These are phyloP conservation scores for Petromus typicus DNA, from an alignment of 2,113 vertebrate species.

Conservation along the genomic window DNA sequence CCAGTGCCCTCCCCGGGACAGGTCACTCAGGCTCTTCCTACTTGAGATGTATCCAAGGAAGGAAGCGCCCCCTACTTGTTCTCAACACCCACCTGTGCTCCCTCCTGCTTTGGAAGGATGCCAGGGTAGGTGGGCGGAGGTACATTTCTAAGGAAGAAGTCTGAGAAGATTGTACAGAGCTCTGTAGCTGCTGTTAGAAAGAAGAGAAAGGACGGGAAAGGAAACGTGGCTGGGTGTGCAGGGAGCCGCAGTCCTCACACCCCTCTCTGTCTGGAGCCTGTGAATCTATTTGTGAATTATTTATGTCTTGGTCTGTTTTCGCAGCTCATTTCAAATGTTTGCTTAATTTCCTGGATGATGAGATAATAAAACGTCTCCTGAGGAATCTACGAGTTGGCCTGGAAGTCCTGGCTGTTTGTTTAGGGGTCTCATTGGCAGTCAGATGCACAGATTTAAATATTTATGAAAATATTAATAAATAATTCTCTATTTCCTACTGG, in stretches of 20 bases:
- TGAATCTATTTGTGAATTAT: slow-evolving; percentile 85
- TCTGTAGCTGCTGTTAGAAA: slow-evolving; percentile 67
- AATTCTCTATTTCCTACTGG: slow-evolving; percentile 67
- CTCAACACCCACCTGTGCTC: rapidly evolving
- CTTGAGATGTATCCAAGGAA: background rate
- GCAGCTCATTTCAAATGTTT: slow-evolving; percentile 75
- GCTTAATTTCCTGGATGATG: slow-evolving; percentile 70
- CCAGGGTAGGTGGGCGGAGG: slow-evolving; percentile 75
- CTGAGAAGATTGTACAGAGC: slow-evolving; percentile 47
- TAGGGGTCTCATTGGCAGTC: slow-evolving; percentile 14
- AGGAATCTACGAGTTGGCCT: slow-evolving; percentile 61
- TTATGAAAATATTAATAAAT: slow-evolving; percentile 78
- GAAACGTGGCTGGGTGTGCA: rapidly evolving
- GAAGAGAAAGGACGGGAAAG: background rate
- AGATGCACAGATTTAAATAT: slow-evolving; percentile 76
- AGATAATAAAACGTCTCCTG: slow-evolving; percentile 2
- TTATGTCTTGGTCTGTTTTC: slow-evolving; percentile 69
- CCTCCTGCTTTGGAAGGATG: slow-evolving; percentile 31
- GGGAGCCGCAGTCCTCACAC: slow-evolving; percentile 18
- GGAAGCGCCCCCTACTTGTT: background rate
- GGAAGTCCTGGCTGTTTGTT: slow-evolving; percentile 58
- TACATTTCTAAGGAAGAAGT: slow-evolving; percentile 73
- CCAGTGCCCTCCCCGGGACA: too few relatives aligned
- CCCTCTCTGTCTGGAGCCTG: slow-evolving; percentile 67
- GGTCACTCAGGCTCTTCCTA: background rate